Conservation (phyloP, 2,797 vertebrate species). For the Anabacerthia variegaticeps region DNA sequence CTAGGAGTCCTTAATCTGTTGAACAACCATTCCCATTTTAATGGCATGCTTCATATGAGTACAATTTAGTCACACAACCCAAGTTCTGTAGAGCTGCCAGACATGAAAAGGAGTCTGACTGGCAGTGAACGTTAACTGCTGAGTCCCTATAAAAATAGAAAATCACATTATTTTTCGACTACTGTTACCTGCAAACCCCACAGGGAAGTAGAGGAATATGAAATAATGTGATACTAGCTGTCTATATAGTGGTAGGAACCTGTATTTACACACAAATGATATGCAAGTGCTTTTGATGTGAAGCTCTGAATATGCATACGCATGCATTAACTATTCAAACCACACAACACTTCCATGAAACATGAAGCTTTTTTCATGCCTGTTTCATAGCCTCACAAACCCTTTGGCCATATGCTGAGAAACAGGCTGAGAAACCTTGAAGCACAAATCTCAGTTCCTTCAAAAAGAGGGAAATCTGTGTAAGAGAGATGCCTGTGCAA, state of each 20-base stretch:
- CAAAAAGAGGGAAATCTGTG: background rate
- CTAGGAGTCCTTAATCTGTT: background rate
- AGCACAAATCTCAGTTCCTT: background rate
- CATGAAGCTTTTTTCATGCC: background rate
- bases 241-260: background rate
- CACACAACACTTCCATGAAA: background rate
- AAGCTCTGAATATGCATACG: background rate
- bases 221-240: background rate
- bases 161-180: background rate
- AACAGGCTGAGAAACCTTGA: background rate
- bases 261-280: conserved; percentile 5
- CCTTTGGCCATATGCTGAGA: background rate
- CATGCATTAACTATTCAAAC: conserved; percentile 8
- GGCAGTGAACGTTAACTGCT: conserved; percentile 4
- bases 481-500: background rate
- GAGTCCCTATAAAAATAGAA: conserved; percentile 29
- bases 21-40: background rate
- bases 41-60: background rate
- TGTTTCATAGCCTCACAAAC: background rate
- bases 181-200: conserved; percentile 20
- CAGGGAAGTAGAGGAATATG: background rate
- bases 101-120: conserved; percentile 25
- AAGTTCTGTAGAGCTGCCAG: conserved; percentile 21
- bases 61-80: conserved; percentile 21
- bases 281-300: background rate